Evolutionary conservation across 2,797 vertebrate genomes (phyloP), one percentile per base, ranked within the genome.

Genomic region (Ceryle rudis): DNA sequence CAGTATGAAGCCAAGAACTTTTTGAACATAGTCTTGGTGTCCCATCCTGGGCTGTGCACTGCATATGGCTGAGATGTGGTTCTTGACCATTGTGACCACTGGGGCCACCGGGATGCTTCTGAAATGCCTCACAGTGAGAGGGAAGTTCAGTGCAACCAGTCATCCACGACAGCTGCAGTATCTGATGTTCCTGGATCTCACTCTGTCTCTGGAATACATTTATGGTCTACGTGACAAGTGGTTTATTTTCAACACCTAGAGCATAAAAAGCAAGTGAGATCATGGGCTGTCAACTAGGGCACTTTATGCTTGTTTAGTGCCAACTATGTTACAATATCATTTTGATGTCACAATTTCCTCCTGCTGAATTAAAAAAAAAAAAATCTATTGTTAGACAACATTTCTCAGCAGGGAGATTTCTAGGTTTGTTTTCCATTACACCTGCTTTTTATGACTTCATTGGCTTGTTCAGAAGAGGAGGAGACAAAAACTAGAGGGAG

Each of bases 321-420:
- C 97, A 97, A 93, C 89, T 87, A 60, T 81, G 92, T 85, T 97
- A 98, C 95, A 97, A 96, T 97, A 97, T 96, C 89, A 94, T 97
- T 97, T 97, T 97, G 97, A 97, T 92, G 96, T 96, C 82, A 93
- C 84, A 71, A 25, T 89, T 96, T 97, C 93, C 93, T 95, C 93
- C 95, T 7, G 81, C 79, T 97, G 92, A 97, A 98, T 95, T 54
- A 86, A 94, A 77, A 82, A 89, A 74, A 69, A 52, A 26, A 26
- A 26, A 26, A 61, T 79, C 93, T 87, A 90, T 93, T 97, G 82
- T 97, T 96, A 97, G 96, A 97, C 55, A 93, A 52, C 96, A 89
- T 90, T 97, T 96, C 96, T 97, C 95, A 91, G 95, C 85, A 87
- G 93, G 93, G 95, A 97, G 71, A 89, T 79, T 89, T 90, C 52